Conservation (phyloP, 2,888 invertebrate species). For the Chrysopilus asiliformis region DNA sequence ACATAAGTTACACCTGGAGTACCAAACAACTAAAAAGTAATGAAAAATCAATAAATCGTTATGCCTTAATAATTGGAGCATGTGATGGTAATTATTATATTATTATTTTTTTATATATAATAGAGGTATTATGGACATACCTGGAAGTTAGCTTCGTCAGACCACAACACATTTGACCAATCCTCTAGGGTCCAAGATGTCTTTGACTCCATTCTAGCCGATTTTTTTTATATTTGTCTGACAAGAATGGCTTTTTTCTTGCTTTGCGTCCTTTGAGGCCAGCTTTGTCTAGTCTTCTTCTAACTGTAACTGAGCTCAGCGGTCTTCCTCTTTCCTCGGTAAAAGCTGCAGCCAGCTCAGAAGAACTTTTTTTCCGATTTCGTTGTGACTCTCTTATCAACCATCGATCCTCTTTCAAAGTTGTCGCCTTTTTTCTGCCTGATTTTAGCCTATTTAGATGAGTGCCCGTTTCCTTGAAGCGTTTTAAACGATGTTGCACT, state of each 20-base stretch:
- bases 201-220: no score
- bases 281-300: background rate
- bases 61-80: no score
- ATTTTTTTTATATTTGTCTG: background rate
- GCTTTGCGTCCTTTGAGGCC: background rate
- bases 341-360: background rate
- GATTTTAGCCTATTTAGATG: background rate
- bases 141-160: no score
- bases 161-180: no score
- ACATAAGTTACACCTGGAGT: no score
- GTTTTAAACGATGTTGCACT: no score
- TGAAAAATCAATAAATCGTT: no score
- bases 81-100: no score
- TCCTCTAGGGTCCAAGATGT: no score
- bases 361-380: background rate
- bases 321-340: background rate
- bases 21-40: no score
- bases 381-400: background rate
- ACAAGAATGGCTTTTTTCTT: background rate
- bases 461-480: background rate
- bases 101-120: no score
- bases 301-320: background rate
- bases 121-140: no score
- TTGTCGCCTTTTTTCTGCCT: background rate
- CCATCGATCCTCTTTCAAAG: background rate